phyloP scores from a whole-genome alignment of 1,140 invertebrate genomes.

The Heliconius congener region DNA sequence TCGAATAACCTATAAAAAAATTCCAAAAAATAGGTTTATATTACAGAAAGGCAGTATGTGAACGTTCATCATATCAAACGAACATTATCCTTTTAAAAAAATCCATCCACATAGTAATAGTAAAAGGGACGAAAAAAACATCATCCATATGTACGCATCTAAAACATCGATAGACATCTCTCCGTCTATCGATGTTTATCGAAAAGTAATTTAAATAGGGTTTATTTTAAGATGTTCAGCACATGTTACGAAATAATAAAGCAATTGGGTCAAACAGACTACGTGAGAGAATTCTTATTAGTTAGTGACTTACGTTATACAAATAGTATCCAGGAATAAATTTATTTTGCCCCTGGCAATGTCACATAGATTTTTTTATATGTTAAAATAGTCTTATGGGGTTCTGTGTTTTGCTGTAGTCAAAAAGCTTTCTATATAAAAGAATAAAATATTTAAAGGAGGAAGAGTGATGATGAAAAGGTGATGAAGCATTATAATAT shows the following conservation, averaged over 20 bases:
- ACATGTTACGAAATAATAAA: constrained; percentile 46
- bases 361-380: background rate
- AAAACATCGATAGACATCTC: too few species aligned
- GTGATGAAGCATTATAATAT: too few species aligned
- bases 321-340: constrained; percentile 40
- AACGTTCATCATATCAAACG: too few species aligned
- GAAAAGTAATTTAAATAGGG: constrained; percentile 17
- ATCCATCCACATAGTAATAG: background rate
- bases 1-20: background rate
- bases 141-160: constrained; percentile 17
- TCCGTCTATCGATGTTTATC: constrained; percentile 25
- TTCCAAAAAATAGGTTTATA: background rate
- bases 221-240: constrained; percentile 40
- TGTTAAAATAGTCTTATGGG: background rate
- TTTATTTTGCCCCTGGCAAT: constrained; percentile 35
- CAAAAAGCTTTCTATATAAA: background rate
- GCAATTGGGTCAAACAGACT: constrained; percentile 49
- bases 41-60: background rate
- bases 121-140: background rate
- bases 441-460: too few species aligned
- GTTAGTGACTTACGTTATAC: constrained; percentile 37
- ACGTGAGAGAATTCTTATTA: constrained; percentile 52
- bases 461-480: too few species aligned
- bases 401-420: background rate
- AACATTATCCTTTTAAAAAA: background rate